Conservation (phyloP, 2,113 vertebrate genomes). For the Phylloscopus trochiloides region DNA sequence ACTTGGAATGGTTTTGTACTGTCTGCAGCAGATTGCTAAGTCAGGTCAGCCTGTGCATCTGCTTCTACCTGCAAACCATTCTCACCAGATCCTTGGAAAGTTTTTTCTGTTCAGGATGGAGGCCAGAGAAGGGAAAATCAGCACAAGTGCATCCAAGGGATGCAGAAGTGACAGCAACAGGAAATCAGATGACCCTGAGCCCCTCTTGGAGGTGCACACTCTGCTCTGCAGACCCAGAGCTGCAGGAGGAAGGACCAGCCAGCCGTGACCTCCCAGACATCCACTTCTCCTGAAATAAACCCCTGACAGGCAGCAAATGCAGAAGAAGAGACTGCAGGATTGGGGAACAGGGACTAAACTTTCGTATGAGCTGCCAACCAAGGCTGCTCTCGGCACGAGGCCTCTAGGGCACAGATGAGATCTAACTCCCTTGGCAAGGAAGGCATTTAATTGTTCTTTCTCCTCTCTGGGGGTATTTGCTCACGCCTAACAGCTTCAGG, state of each 20-base stretch:
- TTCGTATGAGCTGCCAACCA: background rate
- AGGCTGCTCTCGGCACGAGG: background rate
- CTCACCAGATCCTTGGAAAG: background rate
- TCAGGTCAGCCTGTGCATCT: background rate
- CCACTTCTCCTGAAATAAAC: background rate
- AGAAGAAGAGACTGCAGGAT: background rate
- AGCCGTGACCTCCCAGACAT: background rate
- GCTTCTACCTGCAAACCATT: background rate
- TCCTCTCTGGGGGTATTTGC: background rate
- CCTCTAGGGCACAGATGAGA: background rate
- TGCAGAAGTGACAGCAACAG: background rate
- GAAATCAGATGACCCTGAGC: background rate
- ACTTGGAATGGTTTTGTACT: background rate
- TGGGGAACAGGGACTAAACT: background rate
- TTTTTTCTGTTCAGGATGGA: background rate
- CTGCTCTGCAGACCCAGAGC: background rate
- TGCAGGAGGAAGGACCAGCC: background rate
- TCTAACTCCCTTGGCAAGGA: background rate
- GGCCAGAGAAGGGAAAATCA: background rate
- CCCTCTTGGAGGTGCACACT: background rate
- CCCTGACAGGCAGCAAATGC: background rate
- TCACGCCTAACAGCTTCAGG: background rate
- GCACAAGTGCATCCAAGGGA: background rate
- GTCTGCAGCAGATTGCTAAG: background rate
- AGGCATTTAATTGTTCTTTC: background rate